Base-by-base conservation (phyloP, 2,797 vertebrate species). In the Protonibea diacanthus region DNA sequence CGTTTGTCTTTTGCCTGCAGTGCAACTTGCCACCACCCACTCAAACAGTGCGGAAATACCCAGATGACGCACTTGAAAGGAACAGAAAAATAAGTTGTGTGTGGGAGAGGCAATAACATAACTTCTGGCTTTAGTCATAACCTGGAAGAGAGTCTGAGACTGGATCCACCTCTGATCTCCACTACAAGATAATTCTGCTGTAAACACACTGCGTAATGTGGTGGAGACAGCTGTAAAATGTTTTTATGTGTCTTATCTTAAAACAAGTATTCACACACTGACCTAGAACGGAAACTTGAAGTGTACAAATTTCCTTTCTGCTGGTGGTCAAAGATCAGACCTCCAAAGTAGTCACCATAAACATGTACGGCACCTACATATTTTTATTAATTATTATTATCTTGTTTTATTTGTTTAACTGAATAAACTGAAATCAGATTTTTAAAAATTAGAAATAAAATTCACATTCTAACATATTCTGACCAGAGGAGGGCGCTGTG, bases 11-110 rank as follows among this genome's bases (percentile, higher is more conserved):
- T 53, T 49, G 74, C 80, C 71, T 78, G 85, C 78, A 64, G 63
- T 21, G 80, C 78, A 81, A 78, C 60, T 87, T 69, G 69, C 83
- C 76, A 47, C 85, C 91, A 29, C 91, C 92, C 92, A 83, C 91
- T 76, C 85, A 80, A 81, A 89, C 88, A 70, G 85, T 88, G 91
- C 94, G 94, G 94, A 95, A 95, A 95, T 94, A 95, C 94, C 93
- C 94, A 79, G 76, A 92, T 95, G 92, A 95, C 94, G 93, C 91
- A 90, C 82, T 89, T 85, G 71, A 88, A 86, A 85, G 86, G 56
- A 86, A 55, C 64, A 88, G 69, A 83, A 84, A 88, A 85, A 74
- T 71, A 84, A 68, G 71, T 61, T 67, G 61, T 66, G 85, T 81
- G 89, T 82, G 84, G 85, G 88, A 80, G 84, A 86, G 61, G 67